Evolutionary conservation across 2,888 invertebrate species (phyloP).

Genomic region (Crossocerus cetratus): DNA sequence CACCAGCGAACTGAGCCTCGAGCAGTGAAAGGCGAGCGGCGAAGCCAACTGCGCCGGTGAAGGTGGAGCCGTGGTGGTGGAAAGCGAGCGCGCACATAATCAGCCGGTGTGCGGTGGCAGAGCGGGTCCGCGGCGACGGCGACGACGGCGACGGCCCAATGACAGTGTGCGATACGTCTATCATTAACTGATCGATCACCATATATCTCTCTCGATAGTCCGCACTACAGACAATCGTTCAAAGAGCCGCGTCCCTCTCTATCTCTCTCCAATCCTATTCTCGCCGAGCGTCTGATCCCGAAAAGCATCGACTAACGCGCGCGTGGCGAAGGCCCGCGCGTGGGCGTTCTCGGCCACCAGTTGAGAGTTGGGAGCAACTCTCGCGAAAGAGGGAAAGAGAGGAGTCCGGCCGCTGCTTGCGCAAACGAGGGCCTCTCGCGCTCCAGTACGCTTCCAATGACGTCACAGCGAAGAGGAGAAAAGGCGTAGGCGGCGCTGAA

Average conservation of each 20-base stretch:
- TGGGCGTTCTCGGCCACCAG: neutral
- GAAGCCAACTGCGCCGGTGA: slow-evolving; percentile 29
- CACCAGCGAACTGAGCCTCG: slow-evolving; percentile 67
- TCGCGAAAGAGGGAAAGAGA: slow-evolving; percentile 31
- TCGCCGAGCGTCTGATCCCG: slow-evolving; percentile 20
- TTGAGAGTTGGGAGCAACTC: neutral
- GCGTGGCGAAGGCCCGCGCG: too few relatives aligned
- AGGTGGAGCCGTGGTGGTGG: slow-evolving; percentile 11
- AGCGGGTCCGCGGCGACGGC: too few relatives aligned
- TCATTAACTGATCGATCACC: too few relatives aligned
- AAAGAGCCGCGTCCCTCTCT: neutral
- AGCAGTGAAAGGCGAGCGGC: slow-evolving; percentile 62
- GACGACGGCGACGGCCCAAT: too few relatives aligned
- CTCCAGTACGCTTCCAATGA: slow-evolving; percentile 59
- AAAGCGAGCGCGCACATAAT: slow-evolving; percentile 12
- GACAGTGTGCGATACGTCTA: neutral
- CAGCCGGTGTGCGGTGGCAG: too few relatives aligned
- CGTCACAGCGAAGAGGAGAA: slow-evolving; percentile 54
- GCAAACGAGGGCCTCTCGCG: slow-evolving; percentile 6
- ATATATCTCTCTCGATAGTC: too few relatives aligned
- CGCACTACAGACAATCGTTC: neutral
- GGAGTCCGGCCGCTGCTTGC: neutral
- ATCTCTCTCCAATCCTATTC: too few relatives aligned
- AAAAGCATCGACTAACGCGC: slow-evolving; percentile 18
- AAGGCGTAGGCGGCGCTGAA: slow-evolving; percentile 53